These are phyloP conservation scores for Shargacucullia verbasci DNA, from an alignment of 2,888 invertebrate genomes.

Conservation along the genomic window DNA sequence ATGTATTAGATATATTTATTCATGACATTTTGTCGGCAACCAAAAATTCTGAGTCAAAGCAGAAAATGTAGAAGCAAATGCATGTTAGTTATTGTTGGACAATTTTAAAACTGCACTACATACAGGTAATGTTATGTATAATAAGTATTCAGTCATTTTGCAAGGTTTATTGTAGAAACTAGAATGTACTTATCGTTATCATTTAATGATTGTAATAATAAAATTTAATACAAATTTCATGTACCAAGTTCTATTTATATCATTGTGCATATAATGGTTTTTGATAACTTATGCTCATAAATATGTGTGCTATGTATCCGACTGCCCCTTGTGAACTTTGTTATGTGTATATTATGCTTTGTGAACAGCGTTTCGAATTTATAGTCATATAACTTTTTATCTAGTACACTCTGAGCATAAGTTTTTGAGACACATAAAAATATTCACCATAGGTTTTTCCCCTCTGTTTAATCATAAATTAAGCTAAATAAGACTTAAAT, in stretches of 20 bases:
- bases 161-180: conserved; percentile 34
- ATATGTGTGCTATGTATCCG: conserved; percentile 18
- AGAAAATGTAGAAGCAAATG: conserved; percentile 73
- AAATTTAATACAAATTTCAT: conserved; percentile 11
- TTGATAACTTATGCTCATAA: conserved; percentile 21
- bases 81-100: conserved; percentile 57
- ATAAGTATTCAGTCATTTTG: conserved; percentile 52
- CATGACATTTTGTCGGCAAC: conserved; percentile 64
- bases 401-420: conserved; percentile 23
- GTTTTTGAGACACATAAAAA: conserved; percentile 16
- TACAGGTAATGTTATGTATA: conserved; percentile 45
- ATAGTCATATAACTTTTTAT: conserved; percentile 16
- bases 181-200: conserved; percentile 49
- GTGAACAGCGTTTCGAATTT: conserved; percentile 28
- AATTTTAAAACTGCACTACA: conserved; percentile 63
- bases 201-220: conserved; percentile 25
- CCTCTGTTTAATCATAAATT: conserved; percentile 11
- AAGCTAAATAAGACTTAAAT: background rate
- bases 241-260: conserved; percentile 32
- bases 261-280: conserved; percentile 24
- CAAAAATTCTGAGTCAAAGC: conserved; percentile 69
- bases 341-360: conserved; percentile 48
- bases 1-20: conserved; percentile 60
- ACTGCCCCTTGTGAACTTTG: conserved; percentile 25
- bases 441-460: background rate